Evolutionary conservation across 2,888 invertebrate species (phyloP), one percentile per base, ranked within the genome.

Genomic region (Ditula angustiorana): DNA sequence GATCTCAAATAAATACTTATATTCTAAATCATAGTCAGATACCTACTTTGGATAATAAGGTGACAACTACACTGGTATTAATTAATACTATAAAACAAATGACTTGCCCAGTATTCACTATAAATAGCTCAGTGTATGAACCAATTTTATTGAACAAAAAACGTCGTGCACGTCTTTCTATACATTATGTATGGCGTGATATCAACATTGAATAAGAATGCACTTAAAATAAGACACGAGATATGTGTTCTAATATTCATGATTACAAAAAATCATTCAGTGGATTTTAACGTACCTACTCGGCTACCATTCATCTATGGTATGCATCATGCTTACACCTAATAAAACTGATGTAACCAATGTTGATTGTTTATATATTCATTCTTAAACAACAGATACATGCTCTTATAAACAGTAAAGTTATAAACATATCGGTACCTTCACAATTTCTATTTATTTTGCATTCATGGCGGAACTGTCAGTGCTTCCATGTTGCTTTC

Each of bases 381-480:
- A 66, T 69, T 56, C 65, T 61, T 44, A 71, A 74, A 80, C 75
- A 80, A 77, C 74, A 76, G 69, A 61, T 67, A 60, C 71, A 71
- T 68, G 62, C 71, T 59, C 69, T 57, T 56, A 67, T 30, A 71
- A 68, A 71, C 67, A 65, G 46, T 64, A 64, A 67, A 73, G 74
- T 77, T 76, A 73, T 73, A 71, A 74, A 74, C 75, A 65, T 61
- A 61, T 64, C 41, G 21, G 33, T 68, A 91, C 90, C 92, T 91
- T 84, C 82, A 82, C 82, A 91, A 87, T 91, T 90, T 90, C 88
- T 93, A 93, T 93, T 93, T 93, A 92, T 92, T 92, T 92, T 92
- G 93, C 92, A 91, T 93, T 93, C 93, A 93, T 93, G 93, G 93
- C 93, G 93, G 93, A 93, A 93, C 93, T 93, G 93, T 93, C 93